Evolutionary conservation across 1,140 invertebrate genomes (phyloP).

Genomic region (Phymorhynchus buccinoides): DNA sequence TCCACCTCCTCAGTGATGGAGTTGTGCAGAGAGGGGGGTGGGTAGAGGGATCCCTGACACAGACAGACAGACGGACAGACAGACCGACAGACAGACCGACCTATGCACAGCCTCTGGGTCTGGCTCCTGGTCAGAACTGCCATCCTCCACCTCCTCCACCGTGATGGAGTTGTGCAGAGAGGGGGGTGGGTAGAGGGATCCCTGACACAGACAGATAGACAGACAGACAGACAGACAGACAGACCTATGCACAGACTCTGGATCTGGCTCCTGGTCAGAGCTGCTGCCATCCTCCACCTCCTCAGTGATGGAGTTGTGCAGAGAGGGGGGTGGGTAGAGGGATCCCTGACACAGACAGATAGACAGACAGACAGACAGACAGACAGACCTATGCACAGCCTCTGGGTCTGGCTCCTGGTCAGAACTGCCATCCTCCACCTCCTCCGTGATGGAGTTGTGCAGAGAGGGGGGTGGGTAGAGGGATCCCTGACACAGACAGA

Average conservation of each 20-base stretch:
- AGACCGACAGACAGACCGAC: slow-evolving; percentile 63
- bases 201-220: slow-evolving; percentile 35
- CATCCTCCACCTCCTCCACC: slow-evolving; percentile 68
- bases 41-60: slow-evolving; percentile 57
- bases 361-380: too few species aligned
- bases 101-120: slow-evolving; percentile 75
- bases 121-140: slow-evolving; percentile 70
- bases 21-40: slow-evolving; percentile 62
- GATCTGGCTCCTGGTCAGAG: slow-evolving; percentile 73
- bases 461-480: slow-evolving; percentile 57
- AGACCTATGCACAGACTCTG: slow-evolving; percentile 63
- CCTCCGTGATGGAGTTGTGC: slow-evolving; percentile 73
- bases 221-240: slow-evolving; percentile 12
- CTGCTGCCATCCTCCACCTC: slow-evolving; percentile 66
- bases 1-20: slow-evolving; percentile 70
- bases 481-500: slow-evolving; percentile 41
- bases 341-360: slow-evolving; percentile 56
- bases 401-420: slow-evolving; percentile 74
- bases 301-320: slow-evolving; percentile 70
- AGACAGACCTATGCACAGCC: slow-evolving; percentile 56
- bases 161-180: slow-evolving; percentile 70
- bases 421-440: slow-evolving; percentile 58
- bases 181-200: slow-evolving; percentile 56
- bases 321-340: slow-evolving; percentile 55
- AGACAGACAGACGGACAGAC: slow-evolving; percentile 39